These are phyloP conservation scores for Bufo bufo DNA, from an alignment of 2,113 vertebrate species.

Conservation along the genomic window DNA sequence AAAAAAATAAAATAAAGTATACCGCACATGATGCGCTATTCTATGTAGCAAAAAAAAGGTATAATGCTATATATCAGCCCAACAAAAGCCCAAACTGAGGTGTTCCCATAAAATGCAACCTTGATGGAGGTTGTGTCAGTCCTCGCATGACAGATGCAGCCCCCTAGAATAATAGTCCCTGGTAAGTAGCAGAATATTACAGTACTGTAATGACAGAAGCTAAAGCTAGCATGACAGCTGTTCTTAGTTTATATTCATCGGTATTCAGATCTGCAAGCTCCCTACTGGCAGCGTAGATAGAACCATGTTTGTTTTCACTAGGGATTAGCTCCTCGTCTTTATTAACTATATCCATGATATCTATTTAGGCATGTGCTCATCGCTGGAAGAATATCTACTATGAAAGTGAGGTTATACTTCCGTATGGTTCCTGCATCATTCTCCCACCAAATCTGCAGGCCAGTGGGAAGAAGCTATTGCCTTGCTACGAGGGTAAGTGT, in stretches of 20 bases:
- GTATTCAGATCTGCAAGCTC: not conserved
- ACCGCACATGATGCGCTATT: too few species aligned
- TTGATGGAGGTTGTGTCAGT: not conserved
- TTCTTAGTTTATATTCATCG: accelerated
- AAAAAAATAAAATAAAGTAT: too few species aligned
- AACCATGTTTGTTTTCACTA: conserved; percentile 22
- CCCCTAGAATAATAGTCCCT: not conserved
- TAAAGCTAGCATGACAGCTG: not conserved
- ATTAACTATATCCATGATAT: conserved; percentile 41
- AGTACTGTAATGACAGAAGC: not conserved
- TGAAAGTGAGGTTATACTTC: conserved; percentile 87
- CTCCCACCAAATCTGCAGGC: conserved; percentile 88
- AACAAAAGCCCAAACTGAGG: too few species aligned
- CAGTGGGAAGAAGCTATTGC: conserved; percentile 80
- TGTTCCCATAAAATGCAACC: not conserved
- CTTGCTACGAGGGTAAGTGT: conserved; percentile 93
- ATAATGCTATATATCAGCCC: too few species aligned
- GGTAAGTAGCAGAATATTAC: not conserved
- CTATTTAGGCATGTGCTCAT: conserved; percentile 89
- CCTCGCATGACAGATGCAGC: not conserved
- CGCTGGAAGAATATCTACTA: conserved; percentile 99
- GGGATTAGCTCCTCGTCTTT: conserved; percentile 24
- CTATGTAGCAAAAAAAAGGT: too few species aligned
- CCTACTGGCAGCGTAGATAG: conserved; percentile 21
- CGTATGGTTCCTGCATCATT: conserved; percentile 93